Percentiles rank a stretch among this genome's conserved stretches.
phyloP scores from a whole-genome alignment of 2,797 vertebrate species.

The Acropternis orthonyx region DNA sequence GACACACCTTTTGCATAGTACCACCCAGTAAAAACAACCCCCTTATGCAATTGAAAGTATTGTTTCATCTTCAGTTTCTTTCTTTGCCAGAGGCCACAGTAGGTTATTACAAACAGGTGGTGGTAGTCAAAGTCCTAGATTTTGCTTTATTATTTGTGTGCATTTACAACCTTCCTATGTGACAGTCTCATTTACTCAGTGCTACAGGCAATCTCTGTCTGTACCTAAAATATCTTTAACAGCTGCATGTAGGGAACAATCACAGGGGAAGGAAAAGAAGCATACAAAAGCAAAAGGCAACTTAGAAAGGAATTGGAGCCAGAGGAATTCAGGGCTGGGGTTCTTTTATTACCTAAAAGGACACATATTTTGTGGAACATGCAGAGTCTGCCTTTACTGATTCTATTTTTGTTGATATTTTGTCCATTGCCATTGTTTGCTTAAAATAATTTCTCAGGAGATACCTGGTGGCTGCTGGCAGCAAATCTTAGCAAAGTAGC shows the following conservation, averaged over 20 bases:
- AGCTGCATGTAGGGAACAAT: slow-evolving; percentile 49
- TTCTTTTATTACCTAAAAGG: slow-evolving; percentile 45
- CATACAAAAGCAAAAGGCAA: slow-evolving; percentile 53
- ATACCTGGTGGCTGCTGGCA: not conserved
- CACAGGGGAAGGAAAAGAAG: not conserved
- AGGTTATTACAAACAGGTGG: slow-evolving; percentile 54
- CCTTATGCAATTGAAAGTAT: not conserved
- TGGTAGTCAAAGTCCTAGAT: slow-evolving; percentile 47
- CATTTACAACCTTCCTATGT: slow-evolving; percentile 66
- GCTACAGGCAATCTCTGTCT: slow-evolving; percentile 71
- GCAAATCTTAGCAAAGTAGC: not conserved
- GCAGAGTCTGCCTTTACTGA: not conserved
- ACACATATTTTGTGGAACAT: not conserved
- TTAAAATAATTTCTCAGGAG: slow-evolving; percentile 48
- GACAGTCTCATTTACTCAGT: slow-evolving; percentile 69
- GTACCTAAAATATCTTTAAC: slow-evolving; percentile 68
- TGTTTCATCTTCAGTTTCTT: slow-evolving; percentile 25
- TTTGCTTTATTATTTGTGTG: slow-evolving; percentile 69
- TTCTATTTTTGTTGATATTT: slow-evolving; percentile 52
- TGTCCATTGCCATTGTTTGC: not conserved
- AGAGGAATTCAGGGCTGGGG: slow-evolving; percentile 13
- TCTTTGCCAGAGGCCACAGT: slow-evolving; percentile 27
- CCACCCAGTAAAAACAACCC: not conserved
- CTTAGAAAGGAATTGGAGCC: slow-evolving; percentile 45
- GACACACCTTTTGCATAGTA: not conserved